Evolutionary conservation across 2,797 vertebrate species (phyloP).

Genomic region (Antrozous pallidus): DNA sequence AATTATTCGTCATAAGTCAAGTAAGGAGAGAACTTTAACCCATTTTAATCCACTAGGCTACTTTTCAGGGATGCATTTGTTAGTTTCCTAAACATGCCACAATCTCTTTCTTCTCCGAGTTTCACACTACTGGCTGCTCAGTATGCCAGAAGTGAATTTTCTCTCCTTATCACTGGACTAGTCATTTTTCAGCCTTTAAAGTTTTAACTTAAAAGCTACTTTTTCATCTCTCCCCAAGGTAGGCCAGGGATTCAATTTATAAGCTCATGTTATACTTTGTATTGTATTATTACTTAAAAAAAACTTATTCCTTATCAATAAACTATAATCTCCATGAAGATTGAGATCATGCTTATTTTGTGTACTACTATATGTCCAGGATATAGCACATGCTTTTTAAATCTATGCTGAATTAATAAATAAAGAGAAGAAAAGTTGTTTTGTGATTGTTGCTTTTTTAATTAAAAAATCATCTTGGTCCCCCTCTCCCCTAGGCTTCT

Average conservation of each 20-base stretch:
- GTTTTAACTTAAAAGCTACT: neutral
- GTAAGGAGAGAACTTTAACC: neutral
- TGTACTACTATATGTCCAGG: neutral
- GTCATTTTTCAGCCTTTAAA: neutral
- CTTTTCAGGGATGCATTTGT: neutral
- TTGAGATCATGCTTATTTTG: neutral
- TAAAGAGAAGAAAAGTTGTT: neutral
- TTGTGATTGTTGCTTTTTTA: neutral
- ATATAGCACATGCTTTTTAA: neutral
- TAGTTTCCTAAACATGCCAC: neutral
- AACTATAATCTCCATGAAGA: neutral
- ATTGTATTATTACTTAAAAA: neutral
- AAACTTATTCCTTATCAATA: neutral
- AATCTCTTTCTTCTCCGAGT: neutral
- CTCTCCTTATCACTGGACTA: neutral
- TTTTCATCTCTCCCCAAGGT: neutral
- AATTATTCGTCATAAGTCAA: neutral
- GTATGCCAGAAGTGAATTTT: neutral
- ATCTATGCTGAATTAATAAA: neutral
- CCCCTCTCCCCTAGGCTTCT: accelerated
- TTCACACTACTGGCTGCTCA: neutral
- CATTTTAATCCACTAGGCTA: neutral
- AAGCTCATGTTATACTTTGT: neutral
- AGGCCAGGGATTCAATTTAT: neutral
- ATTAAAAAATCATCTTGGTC: neutral